Evolutionary conservation across 2,113 vertebrate species (phyloP), one percentile per base, ranked within the genome.

Genomic region (Theropithecus gelada): DNA sequence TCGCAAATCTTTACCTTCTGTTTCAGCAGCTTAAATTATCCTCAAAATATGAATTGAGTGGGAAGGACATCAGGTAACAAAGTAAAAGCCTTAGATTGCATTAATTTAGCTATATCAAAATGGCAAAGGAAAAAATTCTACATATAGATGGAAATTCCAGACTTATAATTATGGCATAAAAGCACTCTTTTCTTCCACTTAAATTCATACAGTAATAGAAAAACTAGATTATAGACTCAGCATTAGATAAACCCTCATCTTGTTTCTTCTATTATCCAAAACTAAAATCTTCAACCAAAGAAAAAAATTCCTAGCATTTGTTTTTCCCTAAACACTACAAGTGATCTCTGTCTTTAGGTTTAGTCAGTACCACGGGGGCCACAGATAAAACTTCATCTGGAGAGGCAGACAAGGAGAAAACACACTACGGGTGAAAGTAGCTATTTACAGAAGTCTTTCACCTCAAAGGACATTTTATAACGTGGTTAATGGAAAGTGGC

Each of bases 211-310:
- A 92, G 73, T 68, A 66, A 96, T 23, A 88, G 88, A 78, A 88
- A 96, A 94, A 80, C 32, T 81, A 38, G 64, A 61, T 75, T 10
- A 59, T 3, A 85, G 57, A 82, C 32, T 94, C 73, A 78, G 35
- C 35, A 55, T 55, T 94, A 84, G 66, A 10, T 80, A 76, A 86
- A 40, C 55, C 30, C 38, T 85, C 57, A 82, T 48, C 27, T 93
- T 92, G 61, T 84, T 86, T 94, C 38, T 92, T 95, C 52, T 52
- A 27, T 64, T 76, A 91, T n/a, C 30, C 40, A 92, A 94, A 84
- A 84, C 66, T 88, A 92, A 96, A 96, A 96, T 79, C 75, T 50
- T 94, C 13, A 68, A 55, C 48, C n/a, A 82, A 87, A 83, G 70
- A 90, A 40, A 55, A 92, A 80, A 73, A 83, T 32, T 12, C 35